These are phyloP conservation scores for Andrena praecox DNA, from an alignment of 2,888 invertebrate genomes.

Conservation along the genomic window DNA sequence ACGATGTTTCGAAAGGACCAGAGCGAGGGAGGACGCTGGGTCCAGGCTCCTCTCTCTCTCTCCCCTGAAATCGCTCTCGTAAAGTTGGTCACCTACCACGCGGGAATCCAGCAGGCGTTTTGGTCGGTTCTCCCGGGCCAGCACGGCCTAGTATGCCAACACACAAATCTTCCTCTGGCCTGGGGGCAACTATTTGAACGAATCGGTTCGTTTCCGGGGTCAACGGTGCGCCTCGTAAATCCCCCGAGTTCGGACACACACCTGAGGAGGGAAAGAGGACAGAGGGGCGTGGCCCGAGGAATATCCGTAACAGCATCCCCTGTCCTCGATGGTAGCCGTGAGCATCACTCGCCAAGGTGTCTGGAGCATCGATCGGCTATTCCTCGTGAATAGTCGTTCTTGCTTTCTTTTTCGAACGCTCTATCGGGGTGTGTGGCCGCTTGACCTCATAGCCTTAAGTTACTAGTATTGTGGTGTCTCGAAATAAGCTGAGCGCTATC, in stretches of 20 bases:
- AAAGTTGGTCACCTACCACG: slow-evolving; percentile 9
- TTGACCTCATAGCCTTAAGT: too few species aligned
- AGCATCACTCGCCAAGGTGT: too few species aligned
- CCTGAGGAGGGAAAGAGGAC: background rate
- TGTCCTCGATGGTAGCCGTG: too few species aligned
- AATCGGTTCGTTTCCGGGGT: slow-evolving; percentile 39
- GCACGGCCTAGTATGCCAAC: slow-evolving; percentile 54
- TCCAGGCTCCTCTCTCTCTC: background rate
- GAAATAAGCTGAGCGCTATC: too few species aligned
- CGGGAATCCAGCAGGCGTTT: slow-evolving; percentile 16
- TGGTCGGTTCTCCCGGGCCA: slow-evolving; percentile 17
- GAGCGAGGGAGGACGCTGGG: too few species aligned
- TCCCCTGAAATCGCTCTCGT: slow-evolving; percentile 2
- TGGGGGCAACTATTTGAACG: slow-evolving; percentile 64
- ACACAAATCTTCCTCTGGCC: slow-evolving; percentile 59
- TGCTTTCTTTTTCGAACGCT: too few species aligned
- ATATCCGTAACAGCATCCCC: slow-evolving; percentile 26
- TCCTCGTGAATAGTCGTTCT: too few species aligned
- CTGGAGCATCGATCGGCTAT: too few species aligned
- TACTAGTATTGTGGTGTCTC: too few species aligned
- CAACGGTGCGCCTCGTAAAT: slow-evolving; percentile 40
- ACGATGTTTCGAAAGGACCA: background rate
- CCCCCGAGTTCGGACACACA: slow-evolving; percentile 14
- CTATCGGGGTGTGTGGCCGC: too few species aligned
- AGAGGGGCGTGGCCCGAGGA: background rate